phyloP scores from a whole-genome alignment of 2,888 invertebrate genomes.

The Criorhina ranunculi region DNA sequence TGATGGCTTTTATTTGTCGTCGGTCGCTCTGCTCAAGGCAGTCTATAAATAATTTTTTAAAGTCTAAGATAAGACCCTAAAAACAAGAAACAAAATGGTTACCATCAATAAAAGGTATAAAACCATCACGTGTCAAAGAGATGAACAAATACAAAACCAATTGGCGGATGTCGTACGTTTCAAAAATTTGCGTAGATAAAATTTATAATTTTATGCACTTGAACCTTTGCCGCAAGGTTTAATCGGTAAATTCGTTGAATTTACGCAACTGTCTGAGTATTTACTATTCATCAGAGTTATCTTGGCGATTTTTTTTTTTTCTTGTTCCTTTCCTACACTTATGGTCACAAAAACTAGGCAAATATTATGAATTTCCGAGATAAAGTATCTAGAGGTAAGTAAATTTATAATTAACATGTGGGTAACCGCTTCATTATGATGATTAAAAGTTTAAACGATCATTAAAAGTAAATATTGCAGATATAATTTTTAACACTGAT shows the following conservation, averaged over 20 bases:
- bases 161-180: slow-evolving; percentile 6
- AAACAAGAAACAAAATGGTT: neutral
- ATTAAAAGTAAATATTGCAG: too few relatives aligned
- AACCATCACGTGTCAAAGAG: slow-evolving; percentile 4
- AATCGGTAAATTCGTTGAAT: neutral
- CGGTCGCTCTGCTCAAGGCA: slow-evolving; percentile 6
- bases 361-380: slow-evolving; percentile 10
- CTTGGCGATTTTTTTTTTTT: neutral
- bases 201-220: neutral
- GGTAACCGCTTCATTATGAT: too few relatives aligned
- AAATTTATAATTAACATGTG: slow-evolving; percentile 7
- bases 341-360: slow-evolving; percentile 11
- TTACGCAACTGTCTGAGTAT: slow-evolving; percentile 29
- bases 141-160: neutral
- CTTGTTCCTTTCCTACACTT: neutral
- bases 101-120: slow-evolving; percentile 11
- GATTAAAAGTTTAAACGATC: too few relatives aligned
- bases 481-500: too few relatives aligned
- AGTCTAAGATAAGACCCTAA: neutral
- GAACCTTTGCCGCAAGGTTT: neutral
- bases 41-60: neutral
- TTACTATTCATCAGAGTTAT: slow-evolving; percentile 12
- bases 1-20: neutral
- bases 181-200: neutral
- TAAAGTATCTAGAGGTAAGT: neutral